Evolutionary conservation across 2,797 vertebrate species (phyloP), one percentile per base, ranked within the genome.

Genomic region (Ctenopoma kingsleyae): DNA sequence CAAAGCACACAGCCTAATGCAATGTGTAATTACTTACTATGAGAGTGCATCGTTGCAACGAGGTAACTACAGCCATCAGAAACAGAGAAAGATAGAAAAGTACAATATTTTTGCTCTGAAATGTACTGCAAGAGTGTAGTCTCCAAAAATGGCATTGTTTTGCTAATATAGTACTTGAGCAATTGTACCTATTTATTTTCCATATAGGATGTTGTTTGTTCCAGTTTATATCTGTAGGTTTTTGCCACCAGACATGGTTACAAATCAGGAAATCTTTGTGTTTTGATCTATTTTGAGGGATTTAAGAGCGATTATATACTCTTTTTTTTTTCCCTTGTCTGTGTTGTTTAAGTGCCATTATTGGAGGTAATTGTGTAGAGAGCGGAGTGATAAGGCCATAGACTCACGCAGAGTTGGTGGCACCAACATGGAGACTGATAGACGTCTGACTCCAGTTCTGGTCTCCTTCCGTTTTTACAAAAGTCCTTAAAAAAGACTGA

Each of bases 351-450:
- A 87, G 78, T 53, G 85, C 52, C 3, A 46, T 90, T 88, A 90
- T 91, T 86, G 81, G 72, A 72, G 83, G 85, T 89, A 90, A 90
- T 90, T 82, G 76, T 5, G 59, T 73, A 27, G 61, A 80, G 67
- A 69, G 50, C 2, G 47, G 23, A 1, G 67, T 40, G 90, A 92
- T 91, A 89, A 88, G 84, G 51, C 67, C 36, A 10, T 2, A 74
- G 59, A 76, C 78, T 87, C 85, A 78, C 48, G 73, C 89, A 76
- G 85, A 81, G 47, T 58, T 54, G 9, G 78, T 66, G 87, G 90
- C 88, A 78, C 80, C 67, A 32, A 55, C 71, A 25, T 52, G 13
- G 54, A 68, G 59, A 15, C 62, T 8, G 66, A 75, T 66, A 64
- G 85, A 68, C 62, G 22, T 49, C 80, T 65, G 66, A 60, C 74